Evolutionary conservation across 2,797 vertebrate species (phyloP), one percentile per base, ranked within the genome.

Genomic region (Premnoplex brunnescens): DNA sequence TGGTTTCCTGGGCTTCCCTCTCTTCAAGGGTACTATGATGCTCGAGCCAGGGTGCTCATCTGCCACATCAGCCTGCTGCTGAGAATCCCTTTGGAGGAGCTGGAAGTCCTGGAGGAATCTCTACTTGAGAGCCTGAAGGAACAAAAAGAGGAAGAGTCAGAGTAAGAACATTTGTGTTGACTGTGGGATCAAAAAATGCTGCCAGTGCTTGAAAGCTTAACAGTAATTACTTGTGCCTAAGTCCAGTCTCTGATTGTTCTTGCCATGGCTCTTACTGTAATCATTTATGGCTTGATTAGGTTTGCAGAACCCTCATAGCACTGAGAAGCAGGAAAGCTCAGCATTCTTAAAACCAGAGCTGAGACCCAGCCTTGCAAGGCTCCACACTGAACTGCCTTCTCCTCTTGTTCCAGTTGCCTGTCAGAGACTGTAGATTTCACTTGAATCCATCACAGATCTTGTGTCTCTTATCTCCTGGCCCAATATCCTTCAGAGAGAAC

Each of bases 51-150:
- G 54, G 99, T 99, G 36, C 97, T 99, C 54, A 98, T 99, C 74
- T 98, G 98, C 17, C 99, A 98, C 23, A 44, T 99, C 91, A 97
- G 97, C 91, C 98, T 98, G 96, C 97, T 99, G 96, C 98, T 99
- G 32, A 97, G 97, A 20, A 98, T 99, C 62, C 94, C 98, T 9
- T 86, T 97, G 28, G 98, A 97, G 95, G 98, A 98, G 93, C 97
- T 99, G 93, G 98, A 99, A 88, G 93, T 98, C 83, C 98, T 99
- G n/a, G 99, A 99, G 97, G 98, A 98, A 80, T 98, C 98, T 1
- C 98, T 99, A 74, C 98, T 99, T n/a, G 98, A 99, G 95, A 98
- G 93, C 82, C 98, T 99, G 97, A 98, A 98, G 92, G 98, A 98
- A 67, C 96, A 87, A 56, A 96, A 95, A 78, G 98, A 97, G 80